These are phyloP conservation scores for Lytechinus variegatus DNA, from an alignment of 35 echinoderm and acorn worm species.

Conservation along the genomic window DNA sequence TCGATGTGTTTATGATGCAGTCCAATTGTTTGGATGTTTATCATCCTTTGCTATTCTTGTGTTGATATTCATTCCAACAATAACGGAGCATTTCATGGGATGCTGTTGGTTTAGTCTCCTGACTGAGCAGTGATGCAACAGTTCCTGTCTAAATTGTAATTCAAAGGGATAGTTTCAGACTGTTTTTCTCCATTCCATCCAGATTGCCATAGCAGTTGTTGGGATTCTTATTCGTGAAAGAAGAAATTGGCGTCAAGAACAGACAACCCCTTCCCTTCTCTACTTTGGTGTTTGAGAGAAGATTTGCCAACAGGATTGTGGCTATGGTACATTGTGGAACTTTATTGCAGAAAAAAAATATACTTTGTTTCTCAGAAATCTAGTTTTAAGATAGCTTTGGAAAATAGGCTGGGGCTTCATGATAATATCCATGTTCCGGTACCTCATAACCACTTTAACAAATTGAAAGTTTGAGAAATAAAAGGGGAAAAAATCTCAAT, in stretches of 20 bases:
- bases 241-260: background rate
- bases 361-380: background rate
- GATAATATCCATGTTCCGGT: background rate
- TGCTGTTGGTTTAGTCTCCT: background rate
- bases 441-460: background rate
- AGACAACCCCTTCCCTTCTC: background rate
- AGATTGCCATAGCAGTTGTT: background rate
- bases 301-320: background rate
- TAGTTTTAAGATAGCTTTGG: background rate
- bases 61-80: background rate
- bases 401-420: background rate
- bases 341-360: too few species aligned
- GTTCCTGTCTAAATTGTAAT: background rate
- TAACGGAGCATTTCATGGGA: background rate
- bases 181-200: background rate
- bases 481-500: background rate
- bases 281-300: background rate
- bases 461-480: background rate
- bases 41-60: background rate
- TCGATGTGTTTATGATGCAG: background rate
- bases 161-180: background rate
- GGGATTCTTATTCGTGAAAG: background rate
- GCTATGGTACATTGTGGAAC: background rate
- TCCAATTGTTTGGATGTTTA: background rate
- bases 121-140: background rate